A percentile compares a stretch with the other conserved stretches of the same genome.
These are phyloP conservation scores for Danionella cerebrum DNA, from an alignment of 2,113 vertebrate genomes.

Conservation along the genomic window DNA sequence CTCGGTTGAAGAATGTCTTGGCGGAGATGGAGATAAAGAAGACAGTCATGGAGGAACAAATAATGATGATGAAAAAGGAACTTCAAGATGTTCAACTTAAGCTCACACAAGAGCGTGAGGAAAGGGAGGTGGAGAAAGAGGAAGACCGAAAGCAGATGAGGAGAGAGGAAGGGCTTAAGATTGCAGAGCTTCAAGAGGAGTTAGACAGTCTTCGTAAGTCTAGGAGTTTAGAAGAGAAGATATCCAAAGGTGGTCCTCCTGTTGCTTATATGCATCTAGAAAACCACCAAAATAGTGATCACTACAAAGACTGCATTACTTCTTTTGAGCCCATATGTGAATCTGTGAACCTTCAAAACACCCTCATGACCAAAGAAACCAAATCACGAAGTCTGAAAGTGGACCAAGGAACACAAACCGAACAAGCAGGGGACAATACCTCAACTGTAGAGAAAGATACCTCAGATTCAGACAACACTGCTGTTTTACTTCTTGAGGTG, in stretches of 20 bases:
- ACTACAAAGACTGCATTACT: slow-evolving; percentile 32
- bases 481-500: slow-evolving; percentile 47
- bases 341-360: slow-evolving; percentile 51
- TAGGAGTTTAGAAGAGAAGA: slow-evolving; percentile 32
- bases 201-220: slow-evolving; percentile 47
- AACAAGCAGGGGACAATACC: background rate
- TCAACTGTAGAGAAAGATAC: background rate
- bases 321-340: slow-evolving; percentile 51
- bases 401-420: slow-evolving; percentile 18
- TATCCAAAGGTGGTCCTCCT: slow-evolving; percentile 40
- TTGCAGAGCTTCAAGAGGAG: slow-evolving; percentile 55
- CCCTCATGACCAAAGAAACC: slow-evolving; percentile 41
- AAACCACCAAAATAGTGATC: slow-evolving; percentile 40
- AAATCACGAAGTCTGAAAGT: slow-evolving; percentile 29
- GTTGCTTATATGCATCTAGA: slow-evolving; percentile 55
- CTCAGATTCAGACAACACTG: slow-evolving; percentile 24
- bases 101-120: slow-evolving; percentile 55
- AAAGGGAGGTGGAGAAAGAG: slow-evolving; percentile 42
- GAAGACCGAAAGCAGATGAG: slow-evolving; percentile 31
- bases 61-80: slow-evolving; percentile 53
- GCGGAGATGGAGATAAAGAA: slow-evolving; percentile 31
- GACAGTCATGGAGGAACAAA: slow-evolving; percentile 16
- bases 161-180: slow-evolving; percentile 34
- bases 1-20: slow-evolving; percentile 47
- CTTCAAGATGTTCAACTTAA: slow-evolving; percentile 49